Evolutionary conservation across 2,113 vertebrate genomes (phyloP), one percentile per base, ranked within the genome.

Genomic region (Etheostoma cragini): DNA sequence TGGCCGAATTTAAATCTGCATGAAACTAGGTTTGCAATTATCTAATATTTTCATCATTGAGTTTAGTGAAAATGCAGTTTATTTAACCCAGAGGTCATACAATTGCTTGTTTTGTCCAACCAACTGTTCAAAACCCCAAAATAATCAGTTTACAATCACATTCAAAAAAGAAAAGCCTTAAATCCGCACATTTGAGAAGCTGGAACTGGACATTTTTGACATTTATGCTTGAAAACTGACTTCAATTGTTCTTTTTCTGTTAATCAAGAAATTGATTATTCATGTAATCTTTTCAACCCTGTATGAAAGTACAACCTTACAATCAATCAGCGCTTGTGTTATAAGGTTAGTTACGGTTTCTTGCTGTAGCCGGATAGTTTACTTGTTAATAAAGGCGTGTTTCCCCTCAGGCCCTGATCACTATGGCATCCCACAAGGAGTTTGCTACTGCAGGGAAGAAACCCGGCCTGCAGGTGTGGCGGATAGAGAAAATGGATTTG

Each of bases 381-480:
- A 10, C 8, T 38, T 45, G 15, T 56, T 72, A 33, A 56, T 72
- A 12, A 50, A 35, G 5, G 8, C 4, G 0, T 70, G 5, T 72
- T 12, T 80, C 22, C 52, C 60, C 56, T 70, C 49, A 91, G 85
- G 7, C 11, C 47, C 33, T 61, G 21, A 93, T 83, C 80, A 91
- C 58, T 53, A 95, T 95, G 94, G 68, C 76, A 26, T 3, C 4
- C 46, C 86, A 92, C 85, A 88, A 93, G 73, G 90, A 90, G 75
- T 95, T 96, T 8, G 45, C 89, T 73, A 75, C 11, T 4, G 94
- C 93, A 4, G 95, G 95, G 35, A 93, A 95, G 77, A 69, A 84
- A 70, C 85, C 94, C 0, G 95, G 95, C 12, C 90, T 96, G 68
- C 90, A 95, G 88, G 83, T 95, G 72, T 96, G 95, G 95, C 92